phyloP scores from a whole-genome alignment of 2,113 vertebrate genomes.

The Clarias magur region DNA sequence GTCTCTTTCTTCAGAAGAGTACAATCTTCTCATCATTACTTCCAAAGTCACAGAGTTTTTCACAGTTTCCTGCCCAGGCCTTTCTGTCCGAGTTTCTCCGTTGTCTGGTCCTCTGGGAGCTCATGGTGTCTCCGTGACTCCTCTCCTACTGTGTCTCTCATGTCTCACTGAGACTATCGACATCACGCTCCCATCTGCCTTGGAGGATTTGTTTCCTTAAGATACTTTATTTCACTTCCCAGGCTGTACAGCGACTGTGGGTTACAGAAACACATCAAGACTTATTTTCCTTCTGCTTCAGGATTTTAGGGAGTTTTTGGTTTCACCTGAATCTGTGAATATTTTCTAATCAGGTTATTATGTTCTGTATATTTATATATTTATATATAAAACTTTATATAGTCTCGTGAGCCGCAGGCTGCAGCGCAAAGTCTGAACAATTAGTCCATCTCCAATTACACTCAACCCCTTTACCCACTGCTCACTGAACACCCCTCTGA shows the following conservation, averaged over 20 bases:
- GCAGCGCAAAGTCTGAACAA: neutral
- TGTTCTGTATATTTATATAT: too few relatives aligned
- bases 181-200: neutral
- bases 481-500: neutral
- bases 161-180: neutral
- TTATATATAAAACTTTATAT: too few relatives aligned
- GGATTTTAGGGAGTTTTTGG: neutral
- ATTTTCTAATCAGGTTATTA: neutral
- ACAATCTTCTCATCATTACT: neutral
- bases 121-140: neutral
- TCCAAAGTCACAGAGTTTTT: neutral
- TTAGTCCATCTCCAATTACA: neutral
- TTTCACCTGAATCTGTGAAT: neutral
- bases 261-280: neutral
- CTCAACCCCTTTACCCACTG: neutral
- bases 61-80: neutral
- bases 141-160: neutral
- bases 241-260: neutral
- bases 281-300: neutral
- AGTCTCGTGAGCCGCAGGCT: neutral
- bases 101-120: neutral
- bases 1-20: neutral
- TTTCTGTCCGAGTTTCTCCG: neutral
- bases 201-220: neutral
- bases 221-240: neutral